Percentiles rank a stretch among this genome's conserved stretches.
Conservation (phyloP, 2,797 vertebrate genomes). For the Trichosurus vulpecula region DNA sequence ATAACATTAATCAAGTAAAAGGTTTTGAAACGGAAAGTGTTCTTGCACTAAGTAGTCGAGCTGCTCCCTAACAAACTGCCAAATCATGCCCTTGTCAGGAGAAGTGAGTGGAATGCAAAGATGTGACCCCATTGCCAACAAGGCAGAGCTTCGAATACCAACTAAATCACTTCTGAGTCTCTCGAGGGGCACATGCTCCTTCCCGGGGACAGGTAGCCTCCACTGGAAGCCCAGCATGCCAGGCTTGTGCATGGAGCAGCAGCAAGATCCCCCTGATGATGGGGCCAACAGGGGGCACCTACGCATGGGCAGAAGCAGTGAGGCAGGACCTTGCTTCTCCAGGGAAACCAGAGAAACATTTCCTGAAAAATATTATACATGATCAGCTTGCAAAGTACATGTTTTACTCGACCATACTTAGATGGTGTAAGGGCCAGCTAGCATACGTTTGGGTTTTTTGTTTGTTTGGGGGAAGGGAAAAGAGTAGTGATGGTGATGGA, state of each 20-base stretch:
- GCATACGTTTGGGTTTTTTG: background rate
- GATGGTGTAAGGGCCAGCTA: background rate
- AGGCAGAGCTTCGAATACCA: constrained; percentile 54
- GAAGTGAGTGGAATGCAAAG: constrained; percentile 69
- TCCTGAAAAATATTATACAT: background rate
- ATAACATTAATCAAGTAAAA: constrained; percentile 75
- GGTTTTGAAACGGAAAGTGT: constrained; percentile 72
- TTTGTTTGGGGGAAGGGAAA: background rate
- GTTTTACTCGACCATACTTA: background rate
- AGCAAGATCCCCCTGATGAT: rapidly evolving
- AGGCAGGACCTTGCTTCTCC: background rate
- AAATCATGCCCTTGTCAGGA: constrained; percentile 72
- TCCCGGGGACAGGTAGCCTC: background rate
- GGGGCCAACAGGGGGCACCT: background rate
- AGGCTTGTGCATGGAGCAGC: background rate
- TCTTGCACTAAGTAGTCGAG: constrained; percentile 69
- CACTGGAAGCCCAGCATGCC: background rate
- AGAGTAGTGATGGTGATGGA: background rate
- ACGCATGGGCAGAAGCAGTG: background rate
- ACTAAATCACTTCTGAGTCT: constrained; percentile 1
- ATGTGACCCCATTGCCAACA: constrained; percentile 38
- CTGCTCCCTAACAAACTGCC: constrained; percentile 66
- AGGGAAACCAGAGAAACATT: background rate
- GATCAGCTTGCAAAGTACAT: background rate
- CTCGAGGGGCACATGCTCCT: background rate